These are phyloP conservation scores for Plagiodera versicolora DNA, from an alignment of 2,888 invertebrate species.

Conservation along the genomic window DNA sequence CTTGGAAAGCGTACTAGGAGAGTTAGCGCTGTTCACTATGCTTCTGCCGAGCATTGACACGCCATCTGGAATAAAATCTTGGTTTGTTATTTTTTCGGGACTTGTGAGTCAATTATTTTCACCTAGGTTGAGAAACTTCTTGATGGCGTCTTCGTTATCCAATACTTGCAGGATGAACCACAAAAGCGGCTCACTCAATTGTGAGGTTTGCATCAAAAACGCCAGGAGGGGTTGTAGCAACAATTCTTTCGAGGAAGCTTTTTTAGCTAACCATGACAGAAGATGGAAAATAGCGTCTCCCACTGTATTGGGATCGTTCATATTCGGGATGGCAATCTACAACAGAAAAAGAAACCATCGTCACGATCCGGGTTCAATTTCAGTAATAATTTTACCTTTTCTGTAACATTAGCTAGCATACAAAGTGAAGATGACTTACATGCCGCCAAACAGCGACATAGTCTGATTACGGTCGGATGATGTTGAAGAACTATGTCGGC, in stretches of 20 bases:
- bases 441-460: slow-evolving; percentile 78
- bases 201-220: slow-evolving; percentile 62
- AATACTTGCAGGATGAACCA: slow-evolving; percentile 81
- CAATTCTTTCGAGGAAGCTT: slow-evolving; percentile 73
- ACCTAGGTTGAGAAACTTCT: slow-evolving; percentile 73
- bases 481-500: slow-evolving; percentile 77
- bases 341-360: slow-evolving; percentile 21
- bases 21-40: slow-evolving; percentile 73
- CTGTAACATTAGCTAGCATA: slow-evolving; percentile 59
- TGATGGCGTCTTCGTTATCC: slow-evolving; percentile 74
- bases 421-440: slow-evolving; percentile 73
- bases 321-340: slow-evolving; percentile 45
- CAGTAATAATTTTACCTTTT: slow-evolving; percentile 40
- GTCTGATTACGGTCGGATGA: slow-evolving; percentile 78
- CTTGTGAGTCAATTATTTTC: slow-evolving; percentile 12
- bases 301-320: slow-evolving; percentile 72
- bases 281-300: slow-evolving; percentile 88
- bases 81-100: slow-evolving; percentile 5
- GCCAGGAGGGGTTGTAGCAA: slow-evolving; percentile 78
- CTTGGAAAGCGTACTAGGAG: slow-evolving; percentile 65
- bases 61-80: slow-evolving; percentile 57
- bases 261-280: slow-evolving; percentile 73
- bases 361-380: slow-evolving; percentile 14
- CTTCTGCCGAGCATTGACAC: slow-evolving; percentile 77
- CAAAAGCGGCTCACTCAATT: slow-evolving; percentile 83